Percentiles rank a stretch among this genome's conserved stretches.
Evolutionary conservation across 2,888 invertebrate genomes (phyloP).

Genomic region (Diplazon laetatorius): DNA sequence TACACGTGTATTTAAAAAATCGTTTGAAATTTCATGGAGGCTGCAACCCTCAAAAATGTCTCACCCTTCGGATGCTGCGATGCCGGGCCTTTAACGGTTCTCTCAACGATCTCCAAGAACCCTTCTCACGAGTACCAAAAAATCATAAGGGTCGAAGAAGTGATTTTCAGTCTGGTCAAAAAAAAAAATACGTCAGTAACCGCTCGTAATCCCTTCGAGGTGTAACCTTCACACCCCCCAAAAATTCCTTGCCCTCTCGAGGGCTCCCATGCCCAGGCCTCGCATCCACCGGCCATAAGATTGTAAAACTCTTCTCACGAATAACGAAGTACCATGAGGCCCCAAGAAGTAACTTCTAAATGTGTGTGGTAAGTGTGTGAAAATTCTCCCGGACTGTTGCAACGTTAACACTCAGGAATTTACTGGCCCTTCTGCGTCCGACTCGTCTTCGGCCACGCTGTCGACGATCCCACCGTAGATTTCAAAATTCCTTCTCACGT

Average conservation of each 20-base stretch:
- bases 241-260: not conserved
- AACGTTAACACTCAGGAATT: constrained; percentile 2
- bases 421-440: not conserved
- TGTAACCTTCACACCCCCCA: not conserved
- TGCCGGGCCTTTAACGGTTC: not conserved
- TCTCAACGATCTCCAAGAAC: not conserved
- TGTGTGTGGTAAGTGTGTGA: too few relatives aligned
- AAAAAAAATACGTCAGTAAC: not conserved
- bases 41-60: not conserved
- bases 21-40: not conserved
- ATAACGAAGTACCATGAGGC: constrained; percentile 44
- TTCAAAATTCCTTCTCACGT: constrained; percentile 9
- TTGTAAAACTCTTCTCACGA: constrained; percentile 51
- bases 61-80: not conserved
- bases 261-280: not conserved
- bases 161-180: too few relatives aligned
- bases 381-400: not conserved
- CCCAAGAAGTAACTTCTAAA: not conserved
- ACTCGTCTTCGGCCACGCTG: not conserved
- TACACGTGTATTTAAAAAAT: too few relatives aligned
- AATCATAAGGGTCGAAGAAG: not conserved
- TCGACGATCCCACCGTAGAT: too few relatives aligned
- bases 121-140: constrained; percentile 3
- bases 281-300: not conserved
- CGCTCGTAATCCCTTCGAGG: too few relatives aligned